Evolutionary conservation across 1,140 invertebrate species (phyloP).

Genomic region (Trichomalopsis sarcophagae): DNA sequence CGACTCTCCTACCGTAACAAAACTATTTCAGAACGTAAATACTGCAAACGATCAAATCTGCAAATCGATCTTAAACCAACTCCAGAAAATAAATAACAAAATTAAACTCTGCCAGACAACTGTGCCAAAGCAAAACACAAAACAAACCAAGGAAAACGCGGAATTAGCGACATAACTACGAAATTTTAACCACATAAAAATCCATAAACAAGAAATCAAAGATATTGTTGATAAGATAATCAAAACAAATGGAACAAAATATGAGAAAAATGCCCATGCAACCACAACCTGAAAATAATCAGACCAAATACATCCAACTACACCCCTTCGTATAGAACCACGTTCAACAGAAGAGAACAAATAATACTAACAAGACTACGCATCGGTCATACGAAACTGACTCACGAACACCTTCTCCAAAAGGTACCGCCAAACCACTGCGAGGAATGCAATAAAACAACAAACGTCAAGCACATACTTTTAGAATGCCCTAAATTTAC

Average conservation of each 20-base stretch:
- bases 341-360: not conserved
- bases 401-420: not conserved
- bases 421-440: not conserved
- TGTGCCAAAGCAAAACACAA: too few relatives aligned
- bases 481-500: not conserved
- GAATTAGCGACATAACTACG: not conserved
- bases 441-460: not conserved
- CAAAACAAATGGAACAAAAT: not conserved
- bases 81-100: too few relatives aligned
- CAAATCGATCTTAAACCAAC: too few relatives aligned
- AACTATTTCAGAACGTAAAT: too few relatives aligned
- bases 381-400: not conserved
- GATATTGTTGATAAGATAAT: not conserved
- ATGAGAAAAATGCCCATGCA: not conserved
- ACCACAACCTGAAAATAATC: not conserved
- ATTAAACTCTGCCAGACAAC: too few relatives aligned
- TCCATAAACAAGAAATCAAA: not conserved
- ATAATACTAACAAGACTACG: not conserved
- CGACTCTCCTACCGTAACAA: too few relatives aligned
- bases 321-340: not conserved
- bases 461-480: not conserved
- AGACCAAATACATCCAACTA: not conserved
- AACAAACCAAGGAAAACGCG: not conserved
- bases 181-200: not conserved
- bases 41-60: too few relatives aligned